phyloP scores from a whole-genome alignment of 2,113 vertebrate species.

The Sinocyclocheilus grahami region DNA sequence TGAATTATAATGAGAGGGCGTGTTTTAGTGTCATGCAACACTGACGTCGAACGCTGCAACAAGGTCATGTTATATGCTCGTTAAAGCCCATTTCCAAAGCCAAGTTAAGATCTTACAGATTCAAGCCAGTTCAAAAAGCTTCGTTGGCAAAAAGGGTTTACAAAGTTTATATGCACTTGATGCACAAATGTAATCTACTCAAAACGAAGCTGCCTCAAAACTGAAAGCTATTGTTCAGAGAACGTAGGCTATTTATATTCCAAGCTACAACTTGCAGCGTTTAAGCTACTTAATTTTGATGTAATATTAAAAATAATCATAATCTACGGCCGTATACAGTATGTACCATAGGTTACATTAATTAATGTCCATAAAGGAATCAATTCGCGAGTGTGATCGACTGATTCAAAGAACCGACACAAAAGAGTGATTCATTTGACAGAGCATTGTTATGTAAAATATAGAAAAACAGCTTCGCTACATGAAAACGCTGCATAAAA shows the following conservation, averaged over 20 bases:
- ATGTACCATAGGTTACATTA: too few species aligned
- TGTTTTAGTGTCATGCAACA: background rate
- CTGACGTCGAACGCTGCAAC: background rate
- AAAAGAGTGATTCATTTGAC: too few species aligned
- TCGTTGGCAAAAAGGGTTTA: background rate
- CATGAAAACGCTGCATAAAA: too few species aligned
- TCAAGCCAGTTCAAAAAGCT: background rate
- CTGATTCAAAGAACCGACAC: too few species aligned
- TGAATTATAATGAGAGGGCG: conserved; percentile 16
- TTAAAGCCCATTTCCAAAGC: background rate
- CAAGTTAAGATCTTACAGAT: background rate
- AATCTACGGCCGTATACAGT: too few species aligned
- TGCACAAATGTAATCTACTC: background rate
- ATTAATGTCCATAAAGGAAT: too few species aligned
- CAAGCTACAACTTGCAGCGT: too few species aligned
- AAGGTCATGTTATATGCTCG: background rate
- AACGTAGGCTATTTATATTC: too few species aligned
- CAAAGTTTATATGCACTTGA: background rate
- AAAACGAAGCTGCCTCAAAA: background rate
- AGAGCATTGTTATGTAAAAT: background rate
- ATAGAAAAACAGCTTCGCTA: background rate
- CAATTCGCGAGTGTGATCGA: too few species aligned
- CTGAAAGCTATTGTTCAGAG: background rate
- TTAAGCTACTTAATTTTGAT: too few species aligned
- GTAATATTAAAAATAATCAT: too few species aligned